Evolutionary conservation across 37 sponge, comb jelly and placozoan genomes (phyloP).

Genomic region (Theonella swinhoei): DNA sequence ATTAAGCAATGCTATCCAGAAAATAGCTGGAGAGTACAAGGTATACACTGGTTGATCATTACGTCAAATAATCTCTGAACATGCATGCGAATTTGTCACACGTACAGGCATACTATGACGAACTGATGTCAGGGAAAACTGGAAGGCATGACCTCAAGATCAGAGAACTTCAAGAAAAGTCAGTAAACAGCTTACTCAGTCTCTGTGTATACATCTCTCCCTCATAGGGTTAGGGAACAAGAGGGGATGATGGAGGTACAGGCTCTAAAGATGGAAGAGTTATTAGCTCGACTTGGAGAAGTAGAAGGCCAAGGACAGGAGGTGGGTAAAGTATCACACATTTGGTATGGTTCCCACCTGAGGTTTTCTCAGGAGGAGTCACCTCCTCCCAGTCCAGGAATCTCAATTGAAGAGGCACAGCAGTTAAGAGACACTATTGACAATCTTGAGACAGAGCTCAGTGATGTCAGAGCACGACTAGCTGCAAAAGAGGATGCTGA

Average conservation of each 20-base stretch:
- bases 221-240: neutral
- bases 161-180: conserved; percentile 67
- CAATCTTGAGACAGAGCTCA: conserved; percentile 29
- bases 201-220: neutral
- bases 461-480: conserved; percentile 10
- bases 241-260: conserved; percentile 2
- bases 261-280: neutral
- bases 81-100: too few relatives aligned
- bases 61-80: too few relatives aligned
- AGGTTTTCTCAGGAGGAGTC: conserved; percentile 2
- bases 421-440: conserved; percentile 41
- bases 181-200: neutral
- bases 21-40: conserved; percentile 79
- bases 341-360: neutral
- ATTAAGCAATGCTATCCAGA: conserved; percentile 63
- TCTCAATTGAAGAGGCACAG: conserved; percentile 54
- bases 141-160: conserved; percentile 56
- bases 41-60: conserved; percentile 3
- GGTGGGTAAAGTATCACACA: neutral
- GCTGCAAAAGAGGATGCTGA: conserved; percentile 54
- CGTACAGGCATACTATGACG: conserved; percentile 76
- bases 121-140: conserved; percentile 65
- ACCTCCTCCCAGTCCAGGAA: conserved; percentile 58
- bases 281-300: neutral
- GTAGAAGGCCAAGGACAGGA: neutral